Conservation (phyloP, 2,113 vertebrate species). For the Varanus salvator region DNA sequence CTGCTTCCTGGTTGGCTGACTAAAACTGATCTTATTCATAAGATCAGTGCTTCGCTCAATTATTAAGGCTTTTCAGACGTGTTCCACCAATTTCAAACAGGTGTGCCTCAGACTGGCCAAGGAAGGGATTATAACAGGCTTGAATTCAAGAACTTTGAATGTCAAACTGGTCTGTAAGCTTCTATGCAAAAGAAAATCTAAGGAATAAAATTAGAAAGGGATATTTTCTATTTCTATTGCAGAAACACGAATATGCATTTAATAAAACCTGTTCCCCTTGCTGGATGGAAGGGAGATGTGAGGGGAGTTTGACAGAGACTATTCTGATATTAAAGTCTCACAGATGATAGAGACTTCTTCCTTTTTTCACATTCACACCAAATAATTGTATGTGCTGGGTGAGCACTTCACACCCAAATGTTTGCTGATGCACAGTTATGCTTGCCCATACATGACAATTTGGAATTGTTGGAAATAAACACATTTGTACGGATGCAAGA, state of each 20-base stretch:
- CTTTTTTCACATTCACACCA: conserved; percentile 25
- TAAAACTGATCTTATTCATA: fast-evolving
- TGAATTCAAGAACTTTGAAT: not conserved
- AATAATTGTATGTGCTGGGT: conserved; percentile 24
- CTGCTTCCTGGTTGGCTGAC: not conserved
- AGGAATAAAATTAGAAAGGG: conserved; percentile 6
- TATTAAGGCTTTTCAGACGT: not conserved
- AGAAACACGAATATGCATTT: conserved; percentile 46
- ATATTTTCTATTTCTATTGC: conserved; percentile 54
- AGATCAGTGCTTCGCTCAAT: not conserved
- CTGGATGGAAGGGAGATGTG: not conserved
- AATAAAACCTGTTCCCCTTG: conserved; percentile 58
- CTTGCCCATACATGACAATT: not conserved
- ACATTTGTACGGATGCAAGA: not conserved
- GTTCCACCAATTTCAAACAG: not conserved
- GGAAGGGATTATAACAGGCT: not conserved
- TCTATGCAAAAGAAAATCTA: not conserved
- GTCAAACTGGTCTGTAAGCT: too few species aligned
- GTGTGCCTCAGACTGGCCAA: not conserved
- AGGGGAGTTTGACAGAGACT: too few species aligned
- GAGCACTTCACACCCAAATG: fast-evolving
- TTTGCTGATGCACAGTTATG: not conserved
- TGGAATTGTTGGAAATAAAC: fast-evolving
- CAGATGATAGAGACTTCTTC: conserved; percentile 49
- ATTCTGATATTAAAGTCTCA: conserved; percentile 52